Evolutionary conservation across 2,888 invertebrate genomes (phyloP), one percentile per base, ranked within the genome.

Genomic region (Pardosa pseudoannulata): DNA sequence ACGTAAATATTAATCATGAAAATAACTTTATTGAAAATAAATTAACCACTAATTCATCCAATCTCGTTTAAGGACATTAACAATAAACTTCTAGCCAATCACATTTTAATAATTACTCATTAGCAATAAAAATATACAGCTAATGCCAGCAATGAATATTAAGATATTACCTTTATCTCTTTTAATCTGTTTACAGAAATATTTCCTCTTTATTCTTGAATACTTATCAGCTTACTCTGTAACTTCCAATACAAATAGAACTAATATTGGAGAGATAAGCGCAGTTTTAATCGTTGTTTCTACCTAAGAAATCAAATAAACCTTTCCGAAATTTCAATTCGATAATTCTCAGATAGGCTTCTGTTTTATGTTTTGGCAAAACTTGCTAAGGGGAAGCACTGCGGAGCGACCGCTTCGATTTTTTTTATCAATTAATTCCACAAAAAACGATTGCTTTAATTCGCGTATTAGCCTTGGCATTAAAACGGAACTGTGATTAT

Each of bases 391-490:
- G 28, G 46, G 71, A 16, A n/a, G n/a, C 16, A 71, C 6, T 9
- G n/a, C 23, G 56, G 23, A 5, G 56, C 1, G 46, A 16, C 7
- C 46, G 46, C 46, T 23, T 27, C 72, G 39, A 46, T 67, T 50
- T 50, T 81, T 83, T 78, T 83, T 72, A 71, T 85, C 83, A 85
- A 85, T 85, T 78, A 85, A 85, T 67, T 46, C 76, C 65, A 41
- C 36, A 82, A 82, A 78, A 78, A 85, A n/a, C 46, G 62, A 70
- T 62, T 31, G 68, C 78, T 78, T 85, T 85, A 78, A 85, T 85
- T 85, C 83, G 67, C 31, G 50, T 78, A 85, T 85, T 85, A 83
- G 56, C 36, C 36, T 27, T 29, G 56, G 80, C 80, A 79, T 73
- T 73, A 73, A 65, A 74, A 73, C 75, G 81, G 81, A 81, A 75